Evolutionary conservation across 2,888 invertebrate species (phyloP).

Genomic region (Aphidoletes aphidimyza): DNA sequence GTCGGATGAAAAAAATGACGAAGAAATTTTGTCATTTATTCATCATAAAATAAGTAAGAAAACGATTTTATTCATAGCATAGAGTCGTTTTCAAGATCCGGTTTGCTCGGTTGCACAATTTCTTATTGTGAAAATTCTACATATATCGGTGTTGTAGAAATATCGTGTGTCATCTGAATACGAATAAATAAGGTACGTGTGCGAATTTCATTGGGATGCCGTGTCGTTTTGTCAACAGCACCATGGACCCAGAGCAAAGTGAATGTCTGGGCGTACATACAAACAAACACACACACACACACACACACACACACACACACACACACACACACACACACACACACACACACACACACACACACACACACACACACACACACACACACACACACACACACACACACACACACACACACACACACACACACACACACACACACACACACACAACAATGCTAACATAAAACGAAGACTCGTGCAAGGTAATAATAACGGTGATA

Average conservation of each 20-base stretch:
- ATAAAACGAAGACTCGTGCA: neutral
- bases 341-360: no score
- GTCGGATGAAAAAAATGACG: neutral
- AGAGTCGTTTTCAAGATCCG: neutral
- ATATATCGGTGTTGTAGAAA: neutral
- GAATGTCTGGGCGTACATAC: no score
- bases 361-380: no score
- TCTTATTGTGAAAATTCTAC: neutral
- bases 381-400: no score
- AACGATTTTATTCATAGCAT: neutral
- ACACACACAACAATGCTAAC: neutral
- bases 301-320: no score
- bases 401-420: no score
- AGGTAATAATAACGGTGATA: slow-evolving; percentile 24
- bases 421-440: no score
- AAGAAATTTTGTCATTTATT: slow-evolving; percentile 50
- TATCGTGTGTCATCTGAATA: slow-evolving; percentile 32
- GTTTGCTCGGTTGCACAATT: neutral
- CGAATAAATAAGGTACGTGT: slow-evolving; percentile 40
- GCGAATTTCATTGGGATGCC: neutral
- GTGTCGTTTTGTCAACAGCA: neutral
- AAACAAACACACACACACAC: no score
- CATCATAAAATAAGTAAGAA: slow-evolving; percentile 36
- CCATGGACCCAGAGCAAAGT: no score
- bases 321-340: no score